Conservation (phyloP, 1,140 invertebrate species). For the Pseudobourletiella spinata region DNA sequence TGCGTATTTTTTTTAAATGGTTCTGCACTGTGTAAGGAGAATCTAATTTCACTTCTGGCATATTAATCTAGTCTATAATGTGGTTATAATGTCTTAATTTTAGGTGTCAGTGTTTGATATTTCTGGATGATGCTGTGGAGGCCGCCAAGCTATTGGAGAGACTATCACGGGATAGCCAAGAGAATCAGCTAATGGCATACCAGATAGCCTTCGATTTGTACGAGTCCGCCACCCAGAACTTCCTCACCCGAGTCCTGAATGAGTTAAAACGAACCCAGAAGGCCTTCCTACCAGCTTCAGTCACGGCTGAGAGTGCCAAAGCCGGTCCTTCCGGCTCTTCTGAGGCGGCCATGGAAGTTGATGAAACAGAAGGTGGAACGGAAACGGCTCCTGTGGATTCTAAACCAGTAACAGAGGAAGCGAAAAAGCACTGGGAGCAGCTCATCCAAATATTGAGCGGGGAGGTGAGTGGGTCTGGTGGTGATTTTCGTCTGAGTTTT, state of each 20-base stretch:
- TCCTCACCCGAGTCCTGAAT: slow-evolving; percentile 77
- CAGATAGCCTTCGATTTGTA: slow-evolving; percentile 99
- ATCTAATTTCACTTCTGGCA: slow-evolving; percentile 8
- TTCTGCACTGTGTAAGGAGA: no score
- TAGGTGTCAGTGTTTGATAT: slow-evolving; percentile 86
- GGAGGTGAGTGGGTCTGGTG: slow-evolving; percentile 61
- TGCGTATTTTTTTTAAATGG: slow-evolving; percentile 3
- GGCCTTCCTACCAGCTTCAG: slow-evolving; percentile 17
- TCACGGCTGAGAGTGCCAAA: slow-evolving; percentile 27
- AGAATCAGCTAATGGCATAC: slow-evolving; percentile 81
- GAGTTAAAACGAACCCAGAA: slow-evolving; percentile 51
- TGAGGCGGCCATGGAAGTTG: slow-evolving; percentile 10
- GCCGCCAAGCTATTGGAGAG: slow-evolving; percentile 86
- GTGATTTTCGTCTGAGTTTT: no score
- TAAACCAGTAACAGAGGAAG: slow-evolving; percentile 54
- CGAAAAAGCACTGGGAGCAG: slow-evolving; percentile 72
- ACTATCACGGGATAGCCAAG: slow-evolving; percentile 60
- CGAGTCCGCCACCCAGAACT: slow-evolving; percentile 97
- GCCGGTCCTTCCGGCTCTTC: slow-evolving; percentile 33
- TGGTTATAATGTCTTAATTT: no score
- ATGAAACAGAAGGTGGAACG: slow-evolving; percentile 30
- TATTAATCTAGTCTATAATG: no score
- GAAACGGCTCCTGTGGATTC: slow-evolving; percentile 22
- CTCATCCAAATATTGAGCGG: slow-evolving; percentile 88
- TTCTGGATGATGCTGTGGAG: slow-evolving; percentile 82